Evolutionary conservation across 2,888 invertebrate species (phyloP), one percentile per base, ranked within the genome.

Genomic region (Fissipunctia ypsillon): DNA sequence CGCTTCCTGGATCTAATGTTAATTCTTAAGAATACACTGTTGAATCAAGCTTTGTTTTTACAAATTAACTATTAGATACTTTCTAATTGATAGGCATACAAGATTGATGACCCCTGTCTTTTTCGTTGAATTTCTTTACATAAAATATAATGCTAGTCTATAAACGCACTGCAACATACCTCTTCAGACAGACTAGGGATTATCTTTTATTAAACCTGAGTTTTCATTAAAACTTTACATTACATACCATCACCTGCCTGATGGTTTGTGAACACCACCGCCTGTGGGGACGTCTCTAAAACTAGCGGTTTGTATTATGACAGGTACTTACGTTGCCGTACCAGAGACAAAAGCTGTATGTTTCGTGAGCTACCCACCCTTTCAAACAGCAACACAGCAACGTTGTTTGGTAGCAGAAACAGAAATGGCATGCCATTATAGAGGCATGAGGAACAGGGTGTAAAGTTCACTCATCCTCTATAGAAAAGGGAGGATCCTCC

Each of bases 1-100:
- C 70, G 73, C 68, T 74, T 75, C 75, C 69, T 69, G 66, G 57
- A 63, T 69, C 68, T 74, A 25, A 69, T 75, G 68, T 68, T 78
- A 69, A 65, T 73, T 72, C 54, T 67, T 73, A 56, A 73, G 45
- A 64, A 71, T 31, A 60, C 43, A 61, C 35, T 25, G 56, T 7
- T 59, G 7, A 43, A 54, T 43, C 50, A 60, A 68, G 59, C 22
- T 59, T 67, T 57, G 12, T n/a, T 63, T 73, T 59, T 59, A 80
- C 48, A 52, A 61, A 60, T 80, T 43, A 60, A 31, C 31, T 5
- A 45, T 45, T 63, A 43, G 9, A 2, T 35, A 41, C n/a, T 31
- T 31, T n/a, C 14, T 43, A 25, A 68, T 61, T 25, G 3, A 19
- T 1, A n/a, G 2, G 14, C 52, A 28, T 31, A 19, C 19, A 56